These are phyloP conservation scores for Andrena praecox DNA, from an alignment of 2,888 invertebrate genomes.

Conservation along the genomic window DNA sequence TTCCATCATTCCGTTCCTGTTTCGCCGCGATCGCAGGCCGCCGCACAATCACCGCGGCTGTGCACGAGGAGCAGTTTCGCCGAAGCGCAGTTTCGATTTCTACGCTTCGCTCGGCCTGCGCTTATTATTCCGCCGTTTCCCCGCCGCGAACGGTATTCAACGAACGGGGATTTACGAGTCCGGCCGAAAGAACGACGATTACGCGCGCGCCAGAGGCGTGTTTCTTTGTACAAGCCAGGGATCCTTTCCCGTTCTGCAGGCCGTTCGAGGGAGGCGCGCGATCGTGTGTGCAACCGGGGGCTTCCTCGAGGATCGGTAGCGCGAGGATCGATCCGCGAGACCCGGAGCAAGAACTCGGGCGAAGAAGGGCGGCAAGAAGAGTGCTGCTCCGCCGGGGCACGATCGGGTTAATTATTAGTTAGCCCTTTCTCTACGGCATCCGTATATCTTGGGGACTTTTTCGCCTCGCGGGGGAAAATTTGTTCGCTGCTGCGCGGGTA, in stretches of 20 bases:
- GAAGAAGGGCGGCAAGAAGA: conserved; percentile 36
- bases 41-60: conserved; percentile 16
- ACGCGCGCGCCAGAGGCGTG: conserved; percentile 68
- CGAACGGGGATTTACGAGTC: conserved; percentile 75
- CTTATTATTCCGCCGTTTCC: conserved; percentile 39
- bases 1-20: conserved; percentile 15
- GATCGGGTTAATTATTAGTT: conserved; percentile 54
- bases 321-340: conserved; percentile 6
- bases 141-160: conserved; percentile 57
- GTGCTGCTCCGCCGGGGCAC: conserved; percentile 18
- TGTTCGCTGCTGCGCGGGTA: background rate
- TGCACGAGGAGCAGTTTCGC: conserved; percentile 51
- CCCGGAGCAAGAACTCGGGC: conserved; percentile 16
- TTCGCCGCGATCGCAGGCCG: conserved; percentile 19
- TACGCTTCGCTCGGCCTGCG: conserved; percentile 47
- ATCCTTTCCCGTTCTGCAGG: background rate
- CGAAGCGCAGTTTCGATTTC: conserved; percentile 65
- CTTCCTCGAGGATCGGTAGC: conserved; percentile 22
- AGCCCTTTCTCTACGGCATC: conserved; percentile 22
- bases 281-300: conserved; percentile 24
- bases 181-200: conserved; percentile 72
- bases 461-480: conserved; percentile 37
- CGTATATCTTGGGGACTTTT: conserved; percentile 40
- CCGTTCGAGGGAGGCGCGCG: background rate
- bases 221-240: conserved; percentile 55